Percentiles rank a stretch among this genome's conserved stretches.
These are phyloP conservation scores for Barypeithes pellucidus DNA, from an alignment of 2,888 invertebrate species.

Conservation along the genomic window DNA sequence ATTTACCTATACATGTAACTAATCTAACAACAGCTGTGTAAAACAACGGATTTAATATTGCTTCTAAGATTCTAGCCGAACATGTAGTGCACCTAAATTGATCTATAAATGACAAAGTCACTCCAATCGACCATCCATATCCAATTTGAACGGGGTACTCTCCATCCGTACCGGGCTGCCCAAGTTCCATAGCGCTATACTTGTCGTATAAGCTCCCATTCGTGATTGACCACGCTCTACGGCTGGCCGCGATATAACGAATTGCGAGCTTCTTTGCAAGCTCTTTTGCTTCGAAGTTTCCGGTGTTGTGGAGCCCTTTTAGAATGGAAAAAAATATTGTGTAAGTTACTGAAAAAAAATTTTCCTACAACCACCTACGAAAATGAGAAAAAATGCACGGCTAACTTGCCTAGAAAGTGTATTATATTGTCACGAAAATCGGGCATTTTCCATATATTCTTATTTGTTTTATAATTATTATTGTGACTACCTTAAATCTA, in stretches of 20 bases:
- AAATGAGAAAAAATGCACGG: no score
- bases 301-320: neutral
- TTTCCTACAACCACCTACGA: no score
- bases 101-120: constrained; percentile 70
- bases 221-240: neutral
- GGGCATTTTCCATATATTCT: no score
- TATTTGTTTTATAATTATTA: no score
- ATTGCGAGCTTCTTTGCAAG: neutral
- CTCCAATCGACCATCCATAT: constrained; percentile 64
- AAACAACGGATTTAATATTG: constrained; percentile 3
- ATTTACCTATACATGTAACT: neutral
- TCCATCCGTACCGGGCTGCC: constrained; percentile 78
- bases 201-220: neutral
- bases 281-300: neutral
- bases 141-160: constrained; percentile 73
- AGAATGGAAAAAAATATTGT: neutral
- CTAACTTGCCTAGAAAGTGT: no score
- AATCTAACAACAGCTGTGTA: constrained; percentile 20
- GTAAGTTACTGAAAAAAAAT: no score
- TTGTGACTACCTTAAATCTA: no score
- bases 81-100: constrained; percentile 1
- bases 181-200: neutral
- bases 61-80: constrained; percentile 1
- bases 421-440: no score
- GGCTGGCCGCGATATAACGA: neutral